These are phyloP conservation scores for Rhabditoides inermis DNA, from an alignment of 2,888 invertebrate genomes.

Conservation along the genomic window DNA sequence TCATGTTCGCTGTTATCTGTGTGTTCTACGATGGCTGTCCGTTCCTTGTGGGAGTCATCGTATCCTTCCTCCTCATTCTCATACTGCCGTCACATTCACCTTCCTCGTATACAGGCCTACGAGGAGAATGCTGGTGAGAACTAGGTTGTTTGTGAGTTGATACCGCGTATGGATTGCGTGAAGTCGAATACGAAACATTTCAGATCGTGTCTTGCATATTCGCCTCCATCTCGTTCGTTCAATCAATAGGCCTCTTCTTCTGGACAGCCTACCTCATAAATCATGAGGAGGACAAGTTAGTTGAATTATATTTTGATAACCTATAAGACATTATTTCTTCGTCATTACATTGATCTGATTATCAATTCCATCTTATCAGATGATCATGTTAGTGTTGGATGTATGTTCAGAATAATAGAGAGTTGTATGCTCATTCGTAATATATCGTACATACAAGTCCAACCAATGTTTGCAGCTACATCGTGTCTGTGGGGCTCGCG, in stretches of 20 bases:
- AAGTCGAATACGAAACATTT: constrained; percentile 7
- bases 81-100: constrained; percentile 32
- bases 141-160: background rate
- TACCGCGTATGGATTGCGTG: background rate
- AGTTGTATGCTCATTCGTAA: background rate
- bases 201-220: constrained; percentile 38
- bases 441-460: background rate
- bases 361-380: too few relatives aligned
- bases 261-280: constrained; percentile 45
- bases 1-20: constrained; percentile 44
- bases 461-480: background rate
- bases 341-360: background rate
- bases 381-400: too few relatives aligned
- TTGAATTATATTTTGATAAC: too few relatives aligned
- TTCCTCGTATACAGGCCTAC: constrained; percentile 39
- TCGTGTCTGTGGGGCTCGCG: constrained; percentile 10
- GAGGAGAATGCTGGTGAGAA: constrained; percentile 33
- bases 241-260: constrained; percentile 41
- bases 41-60: constrained; percentile 26
- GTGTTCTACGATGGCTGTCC: constrained; percentile 49
- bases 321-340: background rate
- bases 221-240: constrained; percentile 35
- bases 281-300: constrained; percentile 20
- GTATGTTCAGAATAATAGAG: background rate
- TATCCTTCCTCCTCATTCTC: constrained; percentile 32